Percentiles rank a stretch among this genome's conserved stretches.
phyloP scores from a whole-genome alignment of 2,113 vertebrate genomes.

The Recurvirostra avosetta region DNA sequence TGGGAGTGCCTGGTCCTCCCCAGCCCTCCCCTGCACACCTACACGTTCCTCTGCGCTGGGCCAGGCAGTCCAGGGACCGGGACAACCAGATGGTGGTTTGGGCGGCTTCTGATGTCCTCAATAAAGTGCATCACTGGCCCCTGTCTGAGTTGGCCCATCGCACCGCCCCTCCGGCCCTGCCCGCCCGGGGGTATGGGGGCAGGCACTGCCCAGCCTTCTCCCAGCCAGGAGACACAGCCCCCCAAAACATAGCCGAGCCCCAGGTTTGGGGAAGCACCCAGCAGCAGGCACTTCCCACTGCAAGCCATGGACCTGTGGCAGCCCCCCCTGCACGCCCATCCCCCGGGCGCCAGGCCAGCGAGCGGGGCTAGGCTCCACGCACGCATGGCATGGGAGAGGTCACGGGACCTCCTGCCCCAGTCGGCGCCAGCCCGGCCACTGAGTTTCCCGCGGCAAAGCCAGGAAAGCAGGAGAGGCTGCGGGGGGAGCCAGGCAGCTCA shows the following conservation, averaged over 20 bases:
- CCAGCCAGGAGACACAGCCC: background rate
- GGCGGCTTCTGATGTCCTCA: background rate
- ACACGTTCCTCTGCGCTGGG: background rate
- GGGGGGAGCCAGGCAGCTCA: background rate
- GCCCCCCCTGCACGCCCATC: background rate
- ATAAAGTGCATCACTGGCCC: conserved; percentile 3
- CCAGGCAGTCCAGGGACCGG: background rate
- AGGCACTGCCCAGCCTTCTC: background rate
- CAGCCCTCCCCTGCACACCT: background rate
- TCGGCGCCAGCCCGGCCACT: background rate
- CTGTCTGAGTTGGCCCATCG: background rate
- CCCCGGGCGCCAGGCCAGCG: fast-evolving
- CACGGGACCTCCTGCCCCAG: background rate
- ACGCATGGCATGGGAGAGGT: fast-evolving
- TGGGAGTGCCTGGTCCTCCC: fast-evolving
- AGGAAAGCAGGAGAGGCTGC: background rate
- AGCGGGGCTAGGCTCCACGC: fast-evolving
- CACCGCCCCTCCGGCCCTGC: fast-evolving
- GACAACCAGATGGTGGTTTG: background rate
- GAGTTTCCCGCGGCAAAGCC: background rate
- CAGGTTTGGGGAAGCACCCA: fast-evolving
- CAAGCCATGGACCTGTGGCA: background rate
- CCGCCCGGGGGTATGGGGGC: fast-evolving
- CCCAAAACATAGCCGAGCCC: background rate
- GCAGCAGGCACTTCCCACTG: background rate